Base-by-base conservation (phyloP, 2,888 invertebrate genomes). In the Ormyrus thymus region DNA sequence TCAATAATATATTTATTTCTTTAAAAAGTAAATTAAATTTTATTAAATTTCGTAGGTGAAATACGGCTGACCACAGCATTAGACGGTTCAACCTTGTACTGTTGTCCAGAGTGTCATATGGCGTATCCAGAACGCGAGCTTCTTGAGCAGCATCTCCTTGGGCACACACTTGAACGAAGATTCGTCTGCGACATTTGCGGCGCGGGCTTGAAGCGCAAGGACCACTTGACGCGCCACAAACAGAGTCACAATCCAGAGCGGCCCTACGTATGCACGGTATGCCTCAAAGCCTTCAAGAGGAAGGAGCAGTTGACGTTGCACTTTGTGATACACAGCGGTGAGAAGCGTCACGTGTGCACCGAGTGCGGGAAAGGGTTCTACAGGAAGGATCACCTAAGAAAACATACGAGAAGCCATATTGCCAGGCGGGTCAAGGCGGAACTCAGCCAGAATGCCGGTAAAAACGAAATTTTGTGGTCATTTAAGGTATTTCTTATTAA, bases 361-460 rank as follows among this genome's bases (percentile, higher is more conserved):
- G 96, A 96, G 90, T 97, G 97, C 87, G 96, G 96, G 81, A 96
- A 97, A 92, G 96, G 95, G 74, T 97, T 97, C 91, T 96, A 97
- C 90, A 93, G 97, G 84, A 96, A 96, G 87, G 96, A 96, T 90
- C 96, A 96, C 90, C 91, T 97, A 80, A 93, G 96, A 86, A 96
- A 96, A 88, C 96, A 96, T 89, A 95, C 95, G 58, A 93, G 96
- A 62, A 95, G 96, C 81, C 96, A 96, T 89, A 95, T 96, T 89
- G 95, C 96, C 59, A 93, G 81, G 77, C 75, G 81, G 29, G 96
- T 96, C 74, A 96, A 96, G 90, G 96, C 96, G 10, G 96, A 96
- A 89, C 92, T 96, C 84, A 95, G 95, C 65, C 95, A 95, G 87
- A 95, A 95, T 90, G 90, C 91, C 73, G 91, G 90, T 90, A 82